These are phyloP conservation scores for Diorhabda sublineata DNA, from an alignment of 1,140 invertebrate species.

Conservation along the genomic window DNA sequence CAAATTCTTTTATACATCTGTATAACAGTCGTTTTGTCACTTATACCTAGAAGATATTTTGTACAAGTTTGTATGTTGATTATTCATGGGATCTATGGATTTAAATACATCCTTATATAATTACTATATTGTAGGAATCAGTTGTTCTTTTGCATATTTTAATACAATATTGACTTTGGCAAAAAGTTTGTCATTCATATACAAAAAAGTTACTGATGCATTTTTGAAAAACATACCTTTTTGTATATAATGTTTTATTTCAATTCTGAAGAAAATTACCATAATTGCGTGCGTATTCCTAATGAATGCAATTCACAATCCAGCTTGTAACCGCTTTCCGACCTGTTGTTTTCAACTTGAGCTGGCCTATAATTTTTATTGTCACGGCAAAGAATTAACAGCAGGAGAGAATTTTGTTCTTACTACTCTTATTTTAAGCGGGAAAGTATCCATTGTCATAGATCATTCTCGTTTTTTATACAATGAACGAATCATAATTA, in stretches of 20 bases:
- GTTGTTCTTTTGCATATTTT: too few relatives aligned
- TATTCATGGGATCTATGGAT: too few relatives aligned
- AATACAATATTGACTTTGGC: too few relatives aligned
- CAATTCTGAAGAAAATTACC: neutral
- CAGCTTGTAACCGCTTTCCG: constrained; percentile 42
- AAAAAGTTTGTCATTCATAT: too few relatives aligned
- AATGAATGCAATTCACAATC: constrained; percentile 63
- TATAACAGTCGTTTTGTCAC: too few relatives aligned
- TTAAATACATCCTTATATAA: too few relatives aligned
- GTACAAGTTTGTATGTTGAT: too few relatives aligned
- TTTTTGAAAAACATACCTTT: neutral
- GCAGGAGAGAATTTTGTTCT: constrained; percentile 14
- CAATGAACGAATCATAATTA: neutral
- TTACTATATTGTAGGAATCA: too few relatives aligned
- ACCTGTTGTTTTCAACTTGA: constrained; percentile 62
- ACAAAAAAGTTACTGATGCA: too few relatives aligned
- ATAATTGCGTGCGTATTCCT: constrained; percentile 54
- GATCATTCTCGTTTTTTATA: constrained; percentile 16
- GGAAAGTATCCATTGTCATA: constrained; percentile 32
- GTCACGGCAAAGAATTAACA: constrained; percentile 41
- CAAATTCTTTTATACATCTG: too few relatives aligned
- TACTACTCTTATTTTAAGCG: constrained; percentile 33
- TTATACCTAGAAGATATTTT: too few relatives aligned
- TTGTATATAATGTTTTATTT: neutral
- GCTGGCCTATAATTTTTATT: constrained; percentile 64